These are phyloP conservation scores for Paralichthys olivaceus DNA, from an alignment of 2,113 vertebrate genomes.

Conservation along the genomic window DNA sequence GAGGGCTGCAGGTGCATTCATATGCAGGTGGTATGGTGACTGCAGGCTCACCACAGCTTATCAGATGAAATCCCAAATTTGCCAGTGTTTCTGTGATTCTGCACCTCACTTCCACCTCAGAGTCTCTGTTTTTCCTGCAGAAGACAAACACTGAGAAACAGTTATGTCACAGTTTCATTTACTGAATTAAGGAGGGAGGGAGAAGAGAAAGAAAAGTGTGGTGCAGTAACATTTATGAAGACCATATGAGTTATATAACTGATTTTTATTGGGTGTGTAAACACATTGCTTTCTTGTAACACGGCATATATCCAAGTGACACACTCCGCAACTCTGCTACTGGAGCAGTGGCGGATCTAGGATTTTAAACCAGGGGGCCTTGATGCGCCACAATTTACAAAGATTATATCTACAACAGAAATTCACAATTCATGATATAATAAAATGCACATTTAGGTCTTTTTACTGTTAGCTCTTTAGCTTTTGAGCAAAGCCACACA, in stretches of 20 bases:
- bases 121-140: not conserved
- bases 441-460: too few species aligned
- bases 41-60: conserved; percentile 55
- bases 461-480: too few species aligned
- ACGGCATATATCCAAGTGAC: not conserved
- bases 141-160: not conserved
- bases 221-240: conserved; percentile 7
- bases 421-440: too few species aligned
- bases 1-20: conserved; percentile 66
- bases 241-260: conserved; percentile 6
- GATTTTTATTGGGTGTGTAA: conserved; percentile 12
- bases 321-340: not conserved
- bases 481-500: too few species aligned
- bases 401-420: too few species aligned
- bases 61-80: conserved; percentile 49
- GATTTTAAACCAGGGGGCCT: too few species aligned
- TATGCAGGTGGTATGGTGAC: conserved; percentile 67
- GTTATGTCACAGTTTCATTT: conserved; percentile 13
- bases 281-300: not conserved
- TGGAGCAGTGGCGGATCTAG: not conserved
- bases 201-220: not conserved
- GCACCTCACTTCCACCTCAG: not conserved
- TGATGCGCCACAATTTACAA: too few species aligned
- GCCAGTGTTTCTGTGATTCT: conserved; percentile 3
- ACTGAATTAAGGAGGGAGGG: not conserved